A percentile compares a stretch with the other conserved stretches of the same genome.
These are phyloP conservation scores for Drosophila bocqueti DNA, from an alignment of 1,140 invertebrate species.

Conservation along the genomic window DNA sequence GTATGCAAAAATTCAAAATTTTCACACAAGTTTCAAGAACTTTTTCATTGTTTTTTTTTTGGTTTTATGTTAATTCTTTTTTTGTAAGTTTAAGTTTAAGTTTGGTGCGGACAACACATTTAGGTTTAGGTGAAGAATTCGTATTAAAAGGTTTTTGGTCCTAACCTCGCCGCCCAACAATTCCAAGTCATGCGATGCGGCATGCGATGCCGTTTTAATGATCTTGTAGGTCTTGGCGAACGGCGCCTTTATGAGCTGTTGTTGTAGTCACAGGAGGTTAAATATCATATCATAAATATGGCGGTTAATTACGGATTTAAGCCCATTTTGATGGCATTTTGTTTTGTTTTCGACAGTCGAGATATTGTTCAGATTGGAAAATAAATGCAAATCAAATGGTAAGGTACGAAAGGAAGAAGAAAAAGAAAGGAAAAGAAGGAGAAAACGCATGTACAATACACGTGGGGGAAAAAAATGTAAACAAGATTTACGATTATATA, in stretches of 20 bases:
- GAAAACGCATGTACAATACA: constrained; percentile 71
- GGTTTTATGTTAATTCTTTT: constrained; percentile 17
- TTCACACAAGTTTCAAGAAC: constrained; percentile 72
- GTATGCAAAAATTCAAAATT: constrained; percentile 59
- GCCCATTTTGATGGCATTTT: constrained; percentile 13
- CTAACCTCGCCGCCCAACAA: constrained; percentile 86
- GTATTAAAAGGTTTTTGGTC: constrained; percentile 71
- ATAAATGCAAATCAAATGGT: constrained; percentile 64
- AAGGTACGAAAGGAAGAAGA: constrained; percentile 53
- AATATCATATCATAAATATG: constrained; percentile 52
- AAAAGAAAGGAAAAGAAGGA: constrained; percentile 58
- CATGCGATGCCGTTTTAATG: constrained; percentile 91
- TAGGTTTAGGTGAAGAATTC: constrained; percentile 73
- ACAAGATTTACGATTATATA: constrained; percentile 59
- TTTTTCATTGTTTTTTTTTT: constrained; percentile 6
- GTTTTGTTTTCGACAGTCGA: constrained; percentile 34
- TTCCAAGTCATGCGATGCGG: constrained; percentile 92
- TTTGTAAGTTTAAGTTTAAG: constrained; percentile 34
- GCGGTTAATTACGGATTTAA: constrained; percentile 19
- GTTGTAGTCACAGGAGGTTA: constrained; percentile 75
- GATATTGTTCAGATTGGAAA: constrained; percentile 38
- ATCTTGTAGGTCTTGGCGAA: constrained; percentile 98
- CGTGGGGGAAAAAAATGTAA: constrained; percentile 60
- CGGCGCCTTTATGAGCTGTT: constrained; percentile 96
- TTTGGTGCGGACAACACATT: constrained; percentile 70